Conservation (phyloP, 2,888 invertebrate genomes). For the Eupithecia exiguata region DNA sequence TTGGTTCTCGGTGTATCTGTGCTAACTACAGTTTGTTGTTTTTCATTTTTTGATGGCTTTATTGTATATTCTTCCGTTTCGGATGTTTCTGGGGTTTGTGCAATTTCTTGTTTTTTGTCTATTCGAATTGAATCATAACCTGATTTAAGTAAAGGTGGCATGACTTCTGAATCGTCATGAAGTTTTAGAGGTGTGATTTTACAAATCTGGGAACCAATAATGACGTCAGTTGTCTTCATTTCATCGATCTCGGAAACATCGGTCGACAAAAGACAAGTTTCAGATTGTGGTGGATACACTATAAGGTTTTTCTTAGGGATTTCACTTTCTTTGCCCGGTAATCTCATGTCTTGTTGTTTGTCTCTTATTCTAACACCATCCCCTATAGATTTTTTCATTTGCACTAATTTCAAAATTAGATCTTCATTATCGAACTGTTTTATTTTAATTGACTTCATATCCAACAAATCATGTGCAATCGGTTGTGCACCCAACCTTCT, state of each 20-base stretch:
- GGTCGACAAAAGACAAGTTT: background rate
- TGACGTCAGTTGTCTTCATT: constrained; percentile 52
- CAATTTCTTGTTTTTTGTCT: background rate
- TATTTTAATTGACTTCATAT: background rate
- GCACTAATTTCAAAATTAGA: background rate
- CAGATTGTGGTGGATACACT: background rate
- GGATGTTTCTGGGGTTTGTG: background rate
- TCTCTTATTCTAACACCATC: background rate
- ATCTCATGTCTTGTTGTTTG: background rate
- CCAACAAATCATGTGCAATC: background rate
- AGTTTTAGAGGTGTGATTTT: constrained; percentile 35
- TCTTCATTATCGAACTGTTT: background rate
- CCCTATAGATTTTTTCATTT: background rate
- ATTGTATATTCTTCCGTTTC: background rate
- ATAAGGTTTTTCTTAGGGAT: background rate
- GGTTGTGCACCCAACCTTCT: background rate
- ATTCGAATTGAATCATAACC: background rate
- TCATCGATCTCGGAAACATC: constrained; percentile 24
- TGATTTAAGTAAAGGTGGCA: background rate
- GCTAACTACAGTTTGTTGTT: background rate
- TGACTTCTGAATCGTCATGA: background rate
- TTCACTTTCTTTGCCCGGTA: background rate
- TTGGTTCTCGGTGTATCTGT: background rate
- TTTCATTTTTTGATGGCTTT: background rate
- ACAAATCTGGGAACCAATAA: constrained; percentile 61